Percentiles rank a stretch among this genome's conserved stretches.
phyloP scores from a whole-genome alignment of 2,113 vertebrate species.

The Manacus vitellinus region DNA sequence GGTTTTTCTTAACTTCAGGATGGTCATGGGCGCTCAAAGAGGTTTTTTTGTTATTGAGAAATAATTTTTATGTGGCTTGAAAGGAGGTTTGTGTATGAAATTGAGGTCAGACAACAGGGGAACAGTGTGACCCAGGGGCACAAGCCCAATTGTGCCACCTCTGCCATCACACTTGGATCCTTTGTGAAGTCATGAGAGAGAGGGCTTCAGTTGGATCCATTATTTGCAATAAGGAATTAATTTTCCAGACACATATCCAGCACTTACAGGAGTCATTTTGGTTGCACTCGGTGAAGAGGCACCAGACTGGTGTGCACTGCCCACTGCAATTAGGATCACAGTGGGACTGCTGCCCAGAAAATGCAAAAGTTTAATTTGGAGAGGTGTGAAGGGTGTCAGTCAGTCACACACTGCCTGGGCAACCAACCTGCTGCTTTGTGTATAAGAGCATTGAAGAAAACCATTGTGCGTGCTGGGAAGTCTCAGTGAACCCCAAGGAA shows the following conservation, averaged over 20 bases:
- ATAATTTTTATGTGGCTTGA: neutral
- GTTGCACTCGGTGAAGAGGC: neutral
- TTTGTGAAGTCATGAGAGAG: neutral
- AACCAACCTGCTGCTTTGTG: neutral
- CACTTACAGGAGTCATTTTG: neutral
- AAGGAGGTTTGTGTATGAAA: neutral
- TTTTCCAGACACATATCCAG: neutral
- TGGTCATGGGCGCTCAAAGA: neutral
- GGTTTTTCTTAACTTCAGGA: neutral
- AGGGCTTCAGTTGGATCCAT: neutral
- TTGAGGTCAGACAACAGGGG: neutral
- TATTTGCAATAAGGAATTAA: neutral
- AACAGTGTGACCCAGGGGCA: neutral
- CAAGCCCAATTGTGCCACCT: fast-evolving
- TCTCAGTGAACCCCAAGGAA: constrained; percentile 3
- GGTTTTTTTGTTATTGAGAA: neutral
- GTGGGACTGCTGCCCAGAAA: neutral
- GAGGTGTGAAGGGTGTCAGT: neutral
- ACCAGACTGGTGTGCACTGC: neutral
- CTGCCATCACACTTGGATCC: neutral
- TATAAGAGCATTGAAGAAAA: neutral
- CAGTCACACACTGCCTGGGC: neutral
- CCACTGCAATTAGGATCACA: neutral
- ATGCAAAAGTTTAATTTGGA: neutral
- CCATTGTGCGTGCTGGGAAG: neutral